Conservation (phyloP, 1,140 invertebrate species). For the Periplaneta americana region DNA sequence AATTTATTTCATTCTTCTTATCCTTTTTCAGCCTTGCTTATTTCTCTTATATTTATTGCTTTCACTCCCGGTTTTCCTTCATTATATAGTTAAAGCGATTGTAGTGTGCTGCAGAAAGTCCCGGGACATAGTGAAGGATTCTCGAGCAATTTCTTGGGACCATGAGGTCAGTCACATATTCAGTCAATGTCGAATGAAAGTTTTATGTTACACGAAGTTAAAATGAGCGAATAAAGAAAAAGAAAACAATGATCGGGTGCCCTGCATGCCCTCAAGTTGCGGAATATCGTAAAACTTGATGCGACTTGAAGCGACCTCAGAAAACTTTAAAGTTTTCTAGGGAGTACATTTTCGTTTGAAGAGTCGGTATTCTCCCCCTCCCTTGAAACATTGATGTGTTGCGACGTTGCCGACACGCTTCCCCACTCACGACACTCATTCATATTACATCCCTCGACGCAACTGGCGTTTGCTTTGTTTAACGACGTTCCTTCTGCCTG, state of each 20-base stretch:
- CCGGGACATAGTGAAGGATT: too few species aligned
- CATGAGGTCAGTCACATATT: too few species aligned
- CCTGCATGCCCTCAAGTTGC: not conserved
- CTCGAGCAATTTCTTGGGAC: too few species aligned
- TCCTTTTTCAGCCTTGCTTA: too few species aligned
- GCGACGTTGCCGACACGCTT: not conserved
- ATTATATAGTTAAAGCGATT: too few species aligned
- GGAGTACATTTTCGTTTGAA: not conserved
- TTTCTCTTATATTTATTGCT: too few species aligned
- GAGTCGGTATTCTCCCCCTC: not conserved
- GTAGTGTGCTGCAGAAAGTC: too few species aligned
- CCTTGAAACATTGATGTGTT: not conserved
- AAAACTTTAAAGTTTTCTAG: not conserved
- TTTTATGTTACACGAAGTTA: not conserved
- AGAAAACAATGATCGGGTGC: not conserved
- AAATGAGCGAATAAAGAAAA: not conserved
- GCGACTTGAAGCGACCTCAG: not conserved
- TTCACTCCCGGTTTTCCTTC: too few species aligned
- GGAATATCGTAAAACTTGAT: not conserved
- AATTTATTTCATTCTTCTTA: too few species aligned
- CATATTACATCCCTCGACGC: not conserved
- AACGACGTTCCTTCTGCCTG: not conserved
- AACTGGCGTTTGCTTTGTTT: not conserved
- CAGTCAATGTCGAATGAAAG: not conserved
- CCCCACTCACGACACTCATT: not conserved